A percentile compares a stretch with the other conserved stretches of the same genome.
Evolutionary conservation across 2,113 vertebrate genomes (phyloP).

Genomic region (Protobothrops flavoviridis): DNA sequence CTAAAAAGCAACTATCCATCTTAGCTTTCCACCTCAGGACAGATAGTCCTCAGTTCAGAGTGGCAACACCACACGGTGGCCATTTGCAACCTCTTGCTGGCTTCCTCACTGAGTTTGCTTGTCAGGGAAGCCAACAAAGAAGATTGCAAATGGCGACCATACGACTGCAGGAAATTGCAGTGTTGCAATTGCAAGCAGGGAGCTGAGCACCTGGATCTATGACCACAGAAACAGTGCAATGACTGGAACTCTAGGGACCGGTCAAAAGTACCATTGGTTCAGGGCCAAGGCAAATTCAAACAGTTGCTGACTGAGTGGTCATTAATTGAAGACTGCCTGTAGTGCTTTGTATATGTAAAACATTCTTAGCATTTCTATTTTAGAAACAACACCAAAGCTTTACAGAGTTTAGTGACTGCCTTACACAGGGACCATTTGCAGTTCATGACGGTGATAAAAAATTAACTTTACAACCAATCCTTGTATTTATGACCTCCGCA

Average conservation of each 20-base stretch:
- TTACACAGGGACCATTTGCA: neutral
- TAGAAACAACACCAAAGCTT: neutral
- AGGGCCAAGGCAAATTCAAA: neutral
- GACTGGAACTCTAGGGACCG: neutral
- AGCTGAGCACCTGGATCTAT: neutral
- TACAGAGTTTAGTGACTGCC: neutral
- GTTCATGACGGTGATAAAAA: neutral
- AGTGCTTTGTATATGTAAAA: neutral
- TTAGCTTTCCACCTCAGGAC: slow-evolving; percentile 44
- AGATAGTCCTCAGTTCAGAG: neutral
- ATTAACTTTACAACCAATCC: neutral
- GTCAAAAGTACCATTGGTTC: neutral
- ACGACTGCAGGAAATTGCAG: neutral
- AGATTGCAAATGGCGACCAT: neutral
- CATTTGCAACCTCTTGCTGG: neutral
- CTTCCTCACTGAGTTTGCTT: neutral
- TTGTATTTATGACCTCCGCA: neutral
- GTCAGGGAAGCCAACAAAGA: neutral
- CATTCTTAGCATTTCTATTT: neutral
- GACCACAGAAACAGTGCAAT: neutral
- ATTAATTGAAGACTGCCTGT: neutral
- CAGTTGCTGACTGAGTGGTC: neutral
- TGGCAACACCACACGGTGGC: neutral
- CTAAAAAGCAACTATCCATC: slow-evolving; percentile 18
- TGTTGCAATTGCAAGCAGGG: neutral